phyloP scores from a whole-genome alignment of 2,797 vertebrate species.

The Schizothorax lantsangensis region DNA sequence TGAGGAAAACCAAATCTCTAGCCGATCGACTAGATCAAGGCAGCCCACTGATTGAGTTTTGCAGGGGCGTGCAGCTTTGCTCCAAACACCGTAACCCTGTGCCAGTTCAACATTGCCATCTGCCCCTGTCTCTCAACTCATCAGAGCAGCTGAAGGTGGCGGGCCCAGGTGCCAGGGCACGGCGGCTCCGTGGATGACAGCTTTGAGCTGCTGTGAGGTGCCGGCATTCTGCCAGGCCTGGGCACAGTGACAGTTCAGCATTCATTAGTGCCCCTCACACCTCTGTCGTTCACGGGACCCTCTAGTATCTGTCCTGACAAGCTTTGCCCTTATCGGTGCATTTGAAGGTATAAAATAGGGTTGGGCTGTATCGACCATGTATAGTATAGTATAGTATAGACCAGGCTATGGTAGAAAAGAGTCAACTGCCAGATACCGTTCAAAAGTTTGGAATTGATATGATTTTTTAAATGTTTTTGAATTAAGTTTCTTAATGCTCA shows the following conservation, averaged over 20 bases:
- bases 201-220: constrained; percentile 63
- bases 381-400: neutral
- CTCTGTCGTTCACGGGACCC: constrained; percentile 41
- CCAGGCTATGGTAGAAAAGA: neutral
- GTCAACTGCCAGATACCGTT: neutral
- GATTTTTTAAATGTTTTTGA: neutral
- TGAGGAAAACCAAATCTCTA: constrained; percentile 25
- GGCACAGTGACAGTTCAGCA: constrained; percentile 60
- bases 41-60: constrained; percentile 53
- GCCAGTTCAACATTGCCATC: constrained; percentile 70
- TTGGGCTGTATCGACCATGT: neutral
- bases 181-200: constrained; percentile 66
- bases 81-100: constrained; percentile 43
- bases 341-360: constrained; percentile 31
- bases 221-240: constrained; percentile 66
- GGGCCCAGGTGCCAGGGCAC: constrained; percentile 74
- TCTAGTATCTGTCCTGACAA: constrained; percentile 20
- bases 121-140: constrained; percentile 69
- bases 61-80: constrained; percentile 50
- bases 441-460: neutral
- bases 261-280: constrained; percentile 63
- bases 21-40: constrained; percentile 38
- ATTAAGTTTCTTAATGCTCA: neutral
- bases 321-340: constrained; percentile 43
- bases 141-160: constrained; percentile 81